These are phyloP conservation scores for Trichacis sp. DNA, from an alignment of 2,888 invertebrate genomes.

Conservation along the genomic window DNA sequence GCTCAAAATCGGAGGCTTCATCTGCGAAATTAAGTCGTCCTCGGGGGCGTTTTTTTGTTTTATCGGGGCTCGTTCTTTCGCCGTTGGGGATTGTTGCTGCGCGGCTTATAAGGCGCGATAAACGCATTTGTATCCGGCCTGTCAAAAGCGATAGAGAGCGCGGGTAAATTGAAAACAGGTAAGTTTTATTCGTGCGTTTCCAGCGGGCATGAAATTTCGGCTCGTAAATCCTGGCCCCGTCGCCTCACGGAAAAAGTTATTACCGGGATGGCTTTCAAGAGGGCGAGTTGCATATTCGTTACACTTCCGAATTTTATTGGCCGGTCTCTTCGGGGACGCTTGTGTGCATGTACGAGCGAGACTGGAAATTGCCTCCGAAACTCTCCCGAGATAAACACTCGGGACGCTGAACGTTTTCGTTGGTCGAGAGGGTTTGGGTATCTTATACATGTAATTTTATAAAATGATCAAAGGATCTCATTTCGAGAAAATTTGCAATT, in stretches of 20 bases:
- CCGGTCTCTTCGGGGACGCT: constrained; percentile 8
- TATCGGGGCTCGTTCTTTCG: background rate
- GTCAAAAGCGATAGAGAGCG: constrained; percentile 29
- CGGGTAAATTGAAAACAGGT: constrained; percentile 34
- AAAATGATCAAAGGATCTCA: too few species aligned
- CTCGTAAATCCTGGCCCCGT: constrained; percentile 32
- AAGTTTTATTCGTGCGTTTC: constrained; percentile 35
- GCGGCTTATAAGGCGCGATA: background rate
- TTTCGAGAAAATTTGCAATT: too few species aligned
- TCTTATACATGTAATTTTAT: too few species aligned
- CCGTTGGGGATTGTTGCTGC: background rate
- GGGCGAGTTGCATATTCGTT: constrained; percentile 22
- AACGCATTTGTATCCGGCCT: background rate
- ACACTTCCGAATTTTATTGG: constrained; percentile 27
- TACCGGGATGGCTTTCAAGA: constrained; percentile 34
- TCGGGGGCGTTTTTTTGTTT: constrained; percentile 1
- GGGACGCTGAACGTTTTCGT: too few species aligned
- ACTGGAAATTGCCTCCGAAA: too few species aligned
- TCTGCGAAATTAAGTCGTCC: background rate
- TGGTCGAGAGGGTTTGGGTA: too few species aligned
- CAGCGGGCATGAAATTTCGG: constrained; percentile 29
- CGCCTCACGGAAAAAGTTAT: constrained; percentile 34
- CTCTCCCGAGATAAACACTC: too few species aligned
- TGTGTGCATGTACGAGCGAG: too few species aligned
- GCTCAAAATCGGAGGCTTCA: background rate